phyloP scores from a whole-genome alignment of 2,113 vertebrate genomes.

The Ceyx cyanopectus region DNA sequence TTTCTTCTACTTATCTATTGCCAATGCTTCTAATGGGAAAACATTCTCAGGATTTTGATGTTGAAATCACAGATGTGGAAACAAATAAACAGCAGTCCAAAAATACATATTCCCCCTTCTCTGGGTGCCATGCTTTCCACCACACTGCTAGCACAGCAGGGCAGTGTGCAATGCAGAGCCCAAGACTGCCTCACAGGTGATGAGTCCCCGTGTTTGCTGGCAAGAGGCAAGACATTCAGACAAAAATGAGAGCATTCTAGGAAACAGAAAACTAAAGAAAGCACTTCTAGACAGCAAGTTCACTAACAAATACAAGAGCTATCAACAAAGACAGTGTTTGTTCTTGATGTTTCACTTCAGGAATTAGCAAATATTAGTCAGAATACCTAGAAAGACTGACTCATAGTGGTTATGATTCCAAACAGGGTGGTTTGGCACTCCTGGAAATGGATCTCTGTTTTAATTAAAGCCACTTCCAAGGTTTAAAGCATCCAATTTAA shows the following conservation, averaged over 20 bases:
- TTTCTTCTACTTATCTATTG: not conserved
- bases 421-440: not conserved
- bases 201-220: not conserved
- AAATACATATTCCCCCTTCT: not conserved
- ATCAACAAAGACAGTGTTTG: not conserved
- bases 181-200: not conserved
- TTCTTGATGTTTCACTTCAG: not conserved
- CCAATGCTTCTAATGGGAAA: conserved; percentile 11
- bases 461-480: not conserved
- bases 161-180: not conserved
- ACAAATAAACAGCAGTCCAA: not conserved
- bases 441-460: not conserved
- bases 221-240: not conserved
- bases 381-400: not conserved
- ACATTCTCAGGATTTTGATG: conserved; percentile 22
- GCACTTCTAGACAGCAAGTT: not conserved
- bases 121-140: not conserved
- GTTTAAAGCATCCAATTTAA: conserved; percentile 1
- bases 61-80: conserved; percentile 32
- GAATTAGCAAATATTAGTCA: not conserved
- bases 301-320: not conserved
- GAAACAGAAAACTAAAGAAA: not conserved
- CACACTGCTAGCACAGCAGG: not conserved
- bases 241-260: not conserved
- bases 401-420: not conserved